Conservation (phyloP, 2,888 invertebrate species). For the Protophormia terraenovae region DNA sequence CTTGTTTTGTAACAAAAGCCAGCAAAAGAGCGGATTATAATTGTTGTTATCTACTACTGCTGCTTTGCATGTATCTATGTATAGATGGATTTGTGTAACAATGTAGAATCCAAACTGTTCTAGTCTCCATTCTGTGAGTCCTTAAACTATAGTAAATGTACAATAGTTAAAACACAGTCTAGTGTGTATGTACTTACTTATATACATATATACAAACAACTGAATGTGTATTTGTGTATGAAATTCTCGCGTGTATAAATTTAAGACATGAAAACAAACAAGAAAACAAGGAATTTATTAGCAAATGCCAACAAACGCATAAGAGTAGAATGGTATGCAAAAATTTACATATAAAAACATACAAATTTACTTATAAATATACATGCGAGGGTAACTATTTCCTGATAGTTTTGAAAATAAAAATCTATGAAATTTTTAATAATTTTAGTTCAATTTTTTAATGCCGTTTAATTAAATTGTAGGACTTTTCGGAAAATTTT, state of each 20-base stretch:
- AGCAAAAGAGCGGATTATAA: conserved; percentile 31
- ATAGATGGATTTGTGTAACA: no score
- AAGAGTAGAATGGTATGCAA: conserved; percentile 52
- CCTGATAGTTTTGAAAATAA: no score
- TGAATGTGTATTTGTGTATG: not conserved
- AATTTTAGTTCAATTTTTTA: no score
- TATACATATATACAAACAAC: not conserved
- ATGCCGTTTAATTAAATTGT: no score
- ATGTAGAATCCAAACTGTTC: not conserved
- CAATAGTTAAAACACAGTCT: conserved; percentile 9
- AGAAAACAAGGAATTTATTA: conserved; percentile 63
- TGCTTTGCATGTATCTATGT: not conserved
- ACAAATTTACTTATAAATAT: not conserved
- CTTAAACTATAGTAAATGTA: conserved; percentile 35
- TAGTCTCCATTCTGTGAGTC: conserved; percentile 10
- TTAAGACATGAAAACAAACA: conserved; percentile 54
- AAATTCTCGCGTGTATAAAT: conserved; percentile 59
- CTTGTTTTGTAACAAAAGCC: not conserved
- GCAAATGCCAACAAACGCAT: conserved; percentile 61
- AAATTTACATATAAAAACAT: conserved; percentile 41
- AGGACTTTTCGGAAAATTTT: no score
- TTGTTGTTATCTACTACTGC: conserved; percentile 32
- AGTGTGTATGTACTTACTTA: not conserved
- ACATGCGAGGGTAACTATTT: not conserved
- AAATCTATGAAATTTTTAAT: no score